Conservation (phyloP, 2,797 vertebrate genomes). For the Podarcis lilfordi region DNA sequence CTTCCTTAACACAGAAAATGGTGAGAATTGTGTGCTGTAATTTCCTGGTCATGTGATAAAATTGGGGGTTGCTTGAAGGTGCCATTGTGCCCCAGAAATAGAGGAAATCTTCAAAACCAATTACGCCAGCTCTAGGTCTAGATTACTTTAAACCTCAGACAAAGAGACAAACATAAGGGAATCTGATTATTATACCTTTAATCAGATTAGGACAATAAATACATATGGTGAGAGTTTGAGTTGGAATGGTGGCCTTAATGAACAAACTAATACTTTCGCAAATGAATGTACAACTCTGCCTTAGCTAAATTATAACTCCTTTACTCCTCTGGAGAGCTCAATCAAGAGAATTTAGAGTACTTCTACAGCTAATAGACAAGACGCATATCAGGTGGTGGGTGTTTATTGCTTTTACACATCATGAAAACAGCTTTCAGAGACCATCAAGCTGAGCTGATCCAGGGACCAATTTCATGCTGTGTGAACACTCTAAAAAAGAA, state of each 20-base stretch:
- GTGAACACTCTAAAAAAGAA: background rate
- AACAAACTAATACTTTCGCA: background rate
- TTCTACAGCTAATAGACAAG: conserved; percentile 14
- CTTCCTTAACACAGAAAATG: no score
- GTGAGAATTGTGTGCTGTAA: no score
- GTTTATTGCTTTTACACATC: conserved; percentile 24
- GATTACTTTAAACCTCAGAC: background rate
- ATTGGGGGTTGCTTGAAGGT: no score
- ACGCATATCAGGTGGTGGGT: conserved; percentile 1
- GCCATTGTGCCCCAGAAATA: no score
- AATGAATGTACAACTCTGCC: background rate
- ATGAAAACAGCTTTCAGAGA: conserved; percentile 11
- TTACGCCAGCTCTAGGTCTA: background rate
- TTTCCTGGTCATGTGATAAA: no score
- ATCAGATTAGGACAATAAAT: background rate
- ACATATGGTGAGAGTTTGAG: background rate
- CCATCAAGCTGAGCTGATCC: conserved; percentile 8
- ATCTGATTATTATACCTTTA: background rate
- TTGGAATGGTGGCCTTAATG: background rate
- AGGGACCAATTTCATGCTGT: conserved; percentile 13
- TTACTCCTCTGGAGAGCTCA: background rate
- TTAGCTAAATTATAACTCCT: conserved; percentile 1
- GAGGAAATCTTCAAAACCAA: background rate
- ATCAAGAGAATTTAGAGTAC: conserved; percentile 13
- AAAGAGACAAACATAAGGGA: background rate